These are phyloP conservation scores for Agriopis marginaria DNA, from an alignment of 2,888 invertebrate species.

Conservation along the genomic window DNA sequence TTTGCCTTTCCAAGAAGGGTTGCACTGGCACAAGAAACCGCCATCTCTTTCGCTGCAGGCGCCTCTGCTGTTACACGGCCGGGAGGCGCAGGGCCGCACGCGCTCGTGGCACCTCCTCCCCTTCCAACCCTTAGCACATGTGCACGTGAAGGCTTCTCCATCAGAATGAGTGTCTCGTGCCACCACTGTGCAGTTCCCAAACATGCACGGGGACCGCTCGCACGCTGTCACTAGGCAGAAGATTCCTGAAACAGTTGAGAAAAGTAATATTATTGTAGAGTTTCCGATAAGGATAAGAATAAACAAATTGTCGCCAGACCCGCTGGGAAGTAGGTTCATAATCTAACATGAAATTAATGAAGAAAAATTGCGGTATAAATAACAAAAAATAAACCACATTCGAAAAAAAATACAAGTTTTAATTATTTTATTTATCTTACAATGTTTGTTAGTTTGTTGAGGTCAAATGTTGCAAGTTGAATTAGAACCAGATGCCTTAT, in stretches of 20 bases:
- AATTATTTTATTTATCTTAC: too few species aligned
- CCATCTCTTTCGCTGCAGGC: conserved; percentile 90
- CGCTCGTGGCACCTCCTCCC: conserved; percentile 90
- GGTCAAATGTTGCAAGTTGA: too few species aligned
- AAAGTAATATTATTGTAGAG: neutral
- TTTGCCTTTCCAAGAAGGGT: conserved; percentile 91
- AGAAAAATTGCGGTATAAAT: too few species aligned
- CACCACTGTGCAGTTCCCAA: conserved; percentile 88
- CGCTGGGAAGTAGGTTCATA: too few species aligned
- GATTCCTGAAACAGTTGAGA: conserved; percentile 80
- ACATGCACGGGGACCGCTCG: conserved; percentile 90
- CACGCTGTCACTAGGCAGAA: conserved; percentile 92
- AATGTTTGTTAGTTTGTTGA: too few species aligned
- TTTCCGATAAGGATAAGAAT: neutral
- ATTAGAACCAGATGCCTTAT: too few species aligned
- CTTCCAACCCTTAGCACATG: conserved; percentile 89
- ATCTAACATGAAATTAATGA: too few species aligned
- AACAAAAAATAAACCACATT: too few species aligned
- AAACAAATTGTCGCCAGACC: neutral
- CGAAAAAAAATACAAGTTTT: too few species aligned
- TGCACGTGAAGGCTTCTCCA: conserved; percentile 84
- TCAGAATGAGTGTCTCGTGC: conserved; percentile 42
- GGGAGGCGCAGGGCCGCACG: conserved; percentile 89
- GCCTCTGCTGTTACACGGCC: conserved; percentile 92
- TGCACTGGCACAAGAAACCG: conserved; percentile 90